A percentile compares a stretch with the other conserved stretches of the same genome.
Conservation (phyloP, 2,797 vertebrate species). For the Uromys caudimaculatus region DNA sequence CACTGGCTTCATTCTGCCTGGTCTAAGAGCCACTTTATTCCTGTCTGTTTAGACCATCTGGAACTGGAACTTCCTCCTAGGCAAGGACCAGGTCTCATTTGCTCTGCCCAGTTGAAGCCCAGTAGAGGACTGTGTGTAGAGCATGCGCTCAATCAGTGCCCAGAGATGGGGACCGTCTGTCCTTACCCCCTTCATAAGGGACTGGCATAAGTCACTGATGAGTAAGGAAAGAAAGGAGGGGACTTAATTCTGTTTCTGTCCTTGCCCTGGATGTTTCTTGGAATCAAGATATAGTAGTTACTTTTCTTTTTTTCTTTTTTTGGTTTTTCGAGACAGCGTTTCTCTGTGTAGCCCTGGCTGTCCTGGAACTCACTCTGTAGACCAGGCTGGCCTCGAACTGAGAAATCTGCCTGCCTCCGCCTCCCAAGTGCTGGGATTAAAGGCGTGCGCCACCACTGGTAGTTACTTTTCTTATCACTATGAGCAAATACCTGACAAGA, state of each 20-base stretch:
- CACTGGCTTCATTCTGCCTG: conserved; percentile 12
- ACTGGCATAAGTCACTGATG: not conserved
- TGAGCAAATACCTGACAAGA: not conserved
- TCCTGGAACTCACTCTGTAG: too few species aligned
- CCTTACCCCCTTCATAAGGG: not conserved
- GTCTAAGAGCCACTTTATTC: conserved; percentile 17
- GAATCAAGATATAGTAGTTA: not conserved
- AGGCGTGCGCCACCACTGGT: too few species aligned
- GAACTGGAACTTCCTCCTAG: conserved; percentile 39
- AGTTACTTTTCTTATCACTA: not conserved
- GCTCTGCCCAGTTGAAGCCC: not conserved
- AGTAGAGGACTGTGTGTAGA: not conserved
- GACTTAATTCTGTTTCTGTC: not conserved
- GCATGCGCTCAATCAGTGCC: not conserved
- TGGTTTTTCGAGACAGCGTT: too few species aligned
- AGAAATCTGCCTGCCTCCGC: too few species aligned
- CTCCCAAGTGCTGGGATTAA: too few species aligned
- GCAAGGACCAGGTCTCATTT: conserved; percentile 13
- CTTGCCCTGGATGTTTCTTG: not conserved
- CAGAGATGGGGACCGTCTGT: not conserved
- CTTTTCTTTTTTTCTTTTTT: too few species aligned
- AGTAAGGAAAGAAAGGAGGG: not conserved
- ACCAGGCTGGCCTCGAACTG: too few species aligned
- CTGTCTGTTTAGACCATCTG: not conserved
- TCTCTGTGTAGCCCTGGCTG: too few species aligned